Conservation (phyloP, 1,140 invertebrate genomes). For the Apis dorsata region DNA sequence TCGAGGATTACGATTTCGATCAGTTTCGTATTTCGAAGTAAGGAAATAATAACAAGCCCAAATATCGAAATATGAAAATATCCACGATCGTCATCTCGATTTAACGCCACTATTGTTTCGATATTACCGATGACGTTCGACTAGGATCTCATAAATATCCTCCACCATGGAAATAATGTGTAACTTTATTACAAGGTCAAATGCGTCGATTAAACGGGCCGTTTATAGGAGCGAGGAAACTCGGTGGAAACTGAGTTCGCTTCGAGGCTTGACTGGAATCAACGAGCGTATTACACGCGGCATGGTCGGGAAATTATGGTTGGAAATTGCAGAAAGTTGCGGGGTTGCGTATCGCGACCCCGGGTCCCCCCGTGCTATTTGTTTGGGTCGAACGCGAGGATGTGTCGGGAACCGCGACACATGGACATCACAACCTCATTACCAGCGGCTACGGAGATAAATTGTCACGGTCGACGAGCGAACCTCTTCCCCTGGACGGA, state of each 20-base stretch:
- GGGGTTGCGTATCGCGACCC: neutral
- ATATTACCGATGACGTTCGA: too few species aligned
- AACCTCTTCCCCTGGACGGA: neutral
- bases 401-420: slow-evolving; percentile 3
- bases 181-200: slow-evolving; percentile 20
- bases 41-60: neutral
- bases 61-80: neutral
- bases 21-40: too few species aligned
- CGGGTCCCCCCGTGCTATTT: neutral
- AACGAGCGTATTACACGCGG: neutral
- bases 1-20: too few species aligned
- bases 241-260: neutral
- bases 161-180: neutral
- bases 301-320: slow-evolving; percentile 14
- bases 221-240: neutral
- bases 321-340: slow-evolving; percentile 7
- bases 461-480: neutral
- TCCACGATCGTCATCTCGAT: neutral
- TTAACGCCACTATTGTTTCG: neutral
- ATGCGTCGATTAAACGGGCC: neutral
- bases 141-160: neutral
- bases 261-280: neutral
- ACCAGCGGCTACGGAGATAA: slow-evolving; percentile 14
- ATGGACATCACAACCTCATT: slow-evolving; percentile 31
- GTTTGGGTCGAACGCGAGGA: slow-evolving; percentile 8